Base-by-base conservation (phyloP, 30 jellyfish, hydroid and myxozoan genomes). In the Turritopsis dohrnii region DNA sequence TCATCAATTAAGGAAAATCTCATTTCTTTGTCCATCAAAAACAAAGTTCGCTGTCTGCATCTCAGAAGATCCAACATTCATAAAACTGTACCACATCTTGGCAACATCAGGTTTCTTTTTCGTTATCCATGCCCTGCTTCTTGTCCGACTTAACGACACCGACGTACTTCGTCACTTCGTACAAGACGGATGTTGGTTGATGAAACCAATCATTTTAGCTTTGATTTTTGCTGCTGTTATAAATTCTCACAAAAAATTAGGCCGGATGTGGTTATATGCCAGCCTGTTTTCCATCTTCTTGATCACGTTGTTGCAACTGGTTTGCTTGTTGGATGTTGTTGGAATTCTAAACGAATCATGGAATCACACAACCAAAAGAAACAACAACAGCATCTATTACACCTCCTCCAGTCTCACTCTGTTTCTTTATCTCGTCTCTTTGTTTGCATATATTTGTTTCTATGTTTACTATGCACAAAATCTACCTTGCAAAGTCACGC, bases 111-210 rank as follows among this genome's bases (percentile, higher is more conserved):
- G 94, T 0, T 8, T 72, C 30, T 83, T 85, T 60, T 93, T 88
- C 85, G 16, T 88, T 7, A 0, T 85, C 29, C 71, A 88, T 72
- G 27, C 86, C 53, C 21, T 85, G 29, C 65, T 93, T 17, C 18
- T 83, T 52, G 29, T 79, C 19, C 66, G 86, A 52, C 74, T 81
- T 31, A 53, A 79, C 27, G 53, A 83, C 30, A 17, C 65, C 7
- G 66, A 76, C 17, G 75, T 79, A 76, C 84, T 79, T 22, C 84
- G 95, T 24, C 82, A 84, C 53, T 54, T 31, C 1, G 72, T 93
- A 16, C 96, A 93, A 21, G 19, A 75, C 53, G 98, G 98, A 9
- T 84, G 96, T 30, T 93, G 98, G 98, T 92, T 94, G 22, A 26
- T 93, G 16, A 93, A 93, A 71, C 1, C 87, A 8, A 31, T 93